Evolutionary conservation across 2,113 vertebrate genomes (phyloP), one percentile per base, ranked within the genome.

Genomic region (Siphamia tubifer): DNA sequence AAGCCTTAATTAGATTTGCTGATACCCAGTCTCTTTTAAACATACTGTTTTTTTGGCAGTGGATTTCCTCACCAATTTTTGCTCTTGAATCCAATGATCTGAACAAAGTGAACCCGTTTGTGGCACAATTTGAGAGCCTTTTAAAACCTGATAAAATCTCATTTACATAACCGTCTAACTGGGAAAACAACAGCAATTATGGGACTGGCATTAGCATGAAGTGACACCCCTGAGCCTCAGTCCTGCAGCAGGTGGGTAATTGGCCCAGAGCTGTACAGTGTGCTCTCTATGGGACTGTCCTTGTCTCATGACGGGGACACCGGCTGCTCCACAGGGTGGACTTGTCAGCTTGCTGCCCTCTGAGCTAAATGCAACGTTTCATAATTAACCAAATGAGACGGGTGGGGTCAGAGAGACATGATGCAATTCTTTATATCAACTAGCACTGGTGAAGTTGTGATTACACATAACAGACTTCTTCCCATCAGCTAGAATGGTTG

Each of bases 241-340:
- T 83, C 67, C 68, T 70, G 74, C 78, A 82, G 84, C 84, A 83
- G 86, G 84, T 86, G 85, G 85, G 74, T 87, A 87, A 89, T 87
- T 89, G 86, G 86, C 75, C 80, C 55, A 63, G 74, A 83, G 79
- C 65, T 62, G 77, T 68, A 42, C 70, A 31, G 58, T 24, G 42
- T 66, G 44, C 30, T 11, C 75, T 77, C 79, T 32, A 27, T 70
- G 75, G 77, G 80, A 48, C 75, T 68, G 81, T 84, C 85, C 73
- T 87, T 78, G 70, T 81, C 75, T 72, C 17, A 34, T 63, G 65
- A 77, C 67, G 77, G 74, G 68, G 82, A 74, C 76, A 57, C n/a
- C 23, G 48, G 56, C 60, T 5, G 23, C 68, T 68, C 64, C 49
- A 34, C 68, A 10, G 68, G 73, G 68, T 32, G 42, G 70, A 71